Conservation (phyloP, 2,888 invertebrate genomes). For the Tipula vernalis region DNA sequence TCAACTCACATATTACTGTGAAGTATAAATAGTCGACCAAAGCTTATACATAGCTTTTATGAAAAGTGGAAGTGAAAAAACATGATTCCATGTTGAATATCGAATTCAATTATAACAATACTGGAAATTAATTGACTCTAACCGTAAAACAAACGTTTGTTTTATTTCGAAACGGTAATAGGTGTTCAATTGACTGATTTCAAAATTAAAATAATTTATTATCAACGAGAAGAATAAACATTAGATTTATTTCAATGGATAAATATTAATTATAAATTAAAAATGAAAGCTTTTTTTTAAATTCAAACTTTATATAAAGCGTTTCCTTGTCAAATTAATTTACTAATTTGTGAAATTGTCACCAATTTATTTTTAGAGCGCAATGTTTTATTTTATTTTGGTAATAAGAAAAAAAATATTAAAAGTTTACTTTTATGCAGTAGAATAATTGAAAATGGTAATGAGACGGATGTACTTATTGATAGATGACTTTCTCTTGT, state of each 20-base stretch:
- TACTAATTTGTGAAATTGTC: not conserved
- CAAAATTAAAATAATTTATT: not conserved
- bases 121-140: not conserved
- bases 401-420: not conserved
- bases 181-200: not conserved
- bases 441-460: not conserved
- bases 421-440: not conserved
- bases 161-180: not conserved
- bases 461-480: not conserved
- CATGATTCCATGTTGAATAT: not conserved
- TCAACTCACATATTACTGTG: not conserved
- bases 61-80: not conserved
- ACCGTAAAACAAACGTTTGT: not conserved
- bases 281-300: not conserved
- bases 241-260: not conserved
- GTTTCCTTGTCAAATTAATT: not conserved
- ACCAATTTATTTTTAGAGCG: not conserved
- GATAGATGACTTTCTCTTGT: no score
- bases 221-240: not conserved
- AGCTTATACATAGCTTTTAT: not conserved
- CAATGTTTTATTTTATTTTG: not conserved
- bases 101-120: not conserved
- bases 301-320: not conserved
- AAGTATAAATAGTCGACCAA: not conserved
- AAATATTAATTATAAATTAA: not conserved